Evolutionary conservation across 2,888 invertebrate species (phyloP).

Genomic region (Keiferia lycopersicella): DNA sequence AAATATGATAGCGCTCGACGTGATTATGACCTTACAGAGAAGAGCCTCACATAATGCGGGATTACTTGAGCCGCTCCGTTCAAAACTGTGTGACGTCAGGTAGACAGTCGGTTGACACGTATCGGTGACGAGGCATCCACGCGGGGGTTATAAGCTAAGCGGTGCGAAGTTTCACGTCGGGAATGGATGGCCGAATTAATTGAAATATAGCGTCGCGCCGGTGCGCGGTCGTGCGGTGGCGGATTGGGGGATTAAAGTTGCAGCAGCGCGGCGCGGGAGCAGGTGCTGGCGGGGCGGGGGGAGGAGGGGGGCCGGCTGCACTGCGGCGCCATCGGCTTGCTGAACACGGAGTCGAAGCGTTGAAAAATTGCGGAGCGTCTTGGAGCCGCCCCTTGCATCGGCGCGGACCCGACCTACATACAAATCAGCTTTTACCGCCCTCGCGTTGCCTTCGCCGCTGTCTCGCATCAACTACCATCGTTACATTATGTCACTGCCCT

Average conservation of each 20-base stretch:
- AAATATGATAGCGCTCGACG: conserved; percentile 46
- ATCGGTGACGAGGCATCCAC: conserved; percentile 24
- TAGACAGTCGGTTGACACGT: conserved; percentile 45
- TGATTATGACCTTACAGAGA: conserved; percentile 30
- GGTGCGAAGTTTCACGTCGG: conserved; percentile 62
- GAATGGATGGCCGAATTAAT: conserved; percentile 76
- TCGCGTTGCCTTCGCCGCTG: conserved; percentile 36
- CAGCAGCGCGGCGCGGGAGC: conserved; percentile 65
- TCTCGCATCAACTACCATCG: conserved; percentile 40
- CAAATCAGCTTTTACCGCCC: conserved; percentile 61
- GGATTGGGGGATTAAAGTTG: conserved; percentile 76
- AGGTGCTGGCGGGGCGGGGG: conserved; percentile 53
- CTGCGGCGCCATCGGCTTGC: conserved; percentile 64
- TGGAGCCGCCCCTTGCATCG: conserved; percentile 63
- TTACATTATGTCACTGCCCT: conserved; percentile 29
- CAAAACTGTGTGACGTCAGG: conserved; percentile 40
- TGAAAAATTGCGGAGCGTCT: conserved; percentile 79
- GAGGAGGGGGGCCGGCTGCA: conserved; percentile 45
- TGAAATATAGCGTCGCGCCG: conserved; percentile 76
- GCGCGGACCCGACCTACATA: conserved; percentile 66
- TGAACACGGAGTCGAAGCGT: conserved; percentile 70
- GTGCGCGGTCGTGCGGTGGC: conserved; percentile 69
- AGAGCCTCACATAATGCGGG: conserved; percentile 37
- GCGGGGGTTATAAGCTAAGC: conserved; percentile 62
- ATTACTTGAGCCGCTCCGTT: conserved; percentile 36